phyloP scores from a whole-genome alignment of 2,797 vertebrate genomes.

The Champsocephalus gunnari region DNA sequence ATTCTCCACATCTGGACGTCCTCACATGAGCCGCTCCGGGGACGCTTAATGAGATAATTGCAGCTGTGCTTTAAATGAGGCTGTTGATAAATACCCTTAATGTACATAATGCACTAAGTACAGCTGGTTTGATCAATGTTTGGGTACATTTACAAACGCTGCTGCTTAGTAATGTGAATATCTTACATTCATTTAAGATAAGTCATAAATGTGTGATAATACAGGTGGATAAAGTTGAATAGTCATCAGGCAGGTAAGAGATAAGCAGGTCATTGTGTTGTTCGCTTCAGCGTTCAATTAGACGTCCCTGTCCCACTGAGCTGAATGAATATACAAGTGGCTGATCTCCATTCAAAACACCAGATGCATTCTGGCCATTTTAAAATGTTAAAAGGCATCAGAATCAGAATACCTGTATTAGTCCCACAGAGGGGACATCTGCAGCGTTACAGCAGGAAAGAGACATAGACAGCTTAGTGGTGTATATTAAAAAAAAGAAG shows the following conservation, averaged over 20 bases:
- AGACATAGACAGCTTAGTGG: too few relatives aligned
- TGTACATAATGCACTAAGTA: neutral
- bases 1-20: slow-evolving; percentile 46
- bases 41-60: slow-evolving; percentile 26
- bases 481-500: too few relatives aligned
- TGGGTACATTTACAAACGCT: neutral
- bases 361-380: neutral
- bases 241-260: neutral
- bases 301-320: neutral
- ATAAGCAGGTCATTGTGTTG: too few relatives aligned
- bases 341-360: neutral
- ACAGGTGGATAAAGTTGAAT: neutral
- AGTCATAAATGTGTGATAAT: too few relatives aligned
- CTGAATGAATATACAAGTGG: neutral
- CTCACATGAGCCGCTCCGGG: slow-evolving; percentile 35
- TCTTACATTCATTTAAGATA: neutral
- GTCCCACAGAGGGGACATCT: too few relatives aligned
- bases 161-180: neutral
- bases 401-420: too few relatives aligned
- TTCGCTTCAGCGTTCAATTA: neutral
- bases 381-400: neutral
- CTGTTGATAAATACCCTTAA: neutral
- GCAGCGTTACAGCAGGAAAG: too few relatives aligned
- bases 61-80: slow-evolving; percentile 24
- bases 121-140: slow-evolving; percentile 9